phyloP scores from a whole-genome alignment of 2,797 vertebrate genomes.

The Gymnoscopelus microlampas region DNA sequence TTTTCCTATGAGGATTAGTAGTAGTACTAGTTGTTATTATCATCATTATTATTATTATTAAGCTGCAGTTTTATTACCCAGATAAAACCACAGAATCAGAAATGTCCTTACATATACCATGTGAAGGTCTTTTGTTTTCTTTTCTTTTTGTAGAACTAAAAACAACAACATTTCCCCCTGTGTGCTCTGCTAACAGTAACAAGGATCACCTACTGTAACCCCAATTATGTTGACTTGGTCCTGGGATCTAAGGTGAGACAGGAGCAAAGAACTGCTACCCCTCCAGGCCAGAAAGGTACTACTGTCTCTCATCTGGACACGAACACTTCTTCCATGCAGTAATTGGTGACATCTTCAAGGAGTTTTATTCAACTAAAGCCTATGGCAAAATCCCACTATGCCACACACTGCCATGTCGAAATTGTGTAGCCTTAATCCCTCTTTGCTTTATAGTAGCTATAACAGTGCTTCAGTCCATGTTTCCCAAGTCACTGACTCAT shows the following conservation, averaged over 20 bases:
- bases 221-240: conserved; percentile 57
- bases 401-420: conserved; percentile 7
- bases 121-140: not conserved
- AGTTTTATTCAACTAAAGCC: conserved; percentile 6
- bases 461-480: not conserved
- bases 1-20: too few relatives aligned
- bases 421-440: not conserved
- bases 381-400: conserved; percentile 14
- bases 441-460: not conserved
- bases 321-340: conserved; percentile 28
- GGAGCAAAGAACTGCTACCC: conserved; percentile 35
- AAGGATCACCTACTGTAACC: conserved; percentile 38
- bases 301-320: conserved; percentile 25
- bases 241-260: conserved; percentile 32
- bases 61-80: not conserved
- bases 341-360: conserved; percentile 33
- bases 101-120: not conserved
- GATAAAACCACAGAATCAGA: not conserved
- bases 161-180: conserved; percentile 35
- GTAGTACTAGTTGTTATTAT: too few relatives aligned
- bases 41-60: too few relatives aligned
- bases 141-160: too few relatives aligned
- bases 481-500: conserved; percentile 6
- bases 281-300: conserved; percentile 16
- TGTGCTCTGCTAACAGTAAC: conserved; percentile 32